Evolutionary conservation across 2,797 vertebrate genomes (phyloP).

Genomic region (Echeneis naucrates): DNA sequence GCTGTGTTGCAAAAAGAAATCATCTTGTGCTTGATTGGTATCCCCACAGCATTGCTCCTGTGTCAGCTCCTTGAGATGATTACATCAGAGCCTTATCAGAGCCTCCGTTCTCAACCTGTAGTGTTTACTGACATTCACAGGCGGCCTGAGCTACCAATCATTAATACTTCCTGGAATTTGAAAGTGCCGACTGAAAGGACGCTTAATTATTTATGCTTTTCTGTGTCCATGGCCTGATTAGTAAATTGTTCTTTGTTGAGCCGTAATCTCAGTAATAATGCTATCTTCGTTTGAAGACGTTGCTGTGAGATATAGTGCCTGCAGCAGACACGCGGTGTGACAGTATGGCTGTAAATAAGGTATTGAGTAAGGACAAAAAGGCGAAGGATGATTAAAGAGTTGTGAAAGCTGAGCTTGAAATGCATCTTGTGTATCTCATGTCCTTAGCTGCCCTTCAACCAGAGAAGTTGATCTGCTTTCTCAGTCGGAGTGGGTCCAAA

Average conservation of each 20-base stretch:
- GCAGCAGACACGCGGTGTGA: constrained; percentile 41
- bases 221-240: constrained; percentile 57
- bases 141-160: constrained; percentile 42
- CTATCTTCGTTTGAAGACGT: constrained; percentile 22
- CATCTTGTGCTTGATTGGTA: constrained; percentile 41
- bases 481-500: constrained; percentile 34
- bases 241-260: constrained; percentile 62
- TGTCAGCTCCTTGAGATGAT: constrained; percentile 69
- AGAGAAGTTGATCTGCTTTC: constrained; percentile 29
- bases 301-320: constrained; percentile 30
- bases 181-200: constrained; percentile 59
- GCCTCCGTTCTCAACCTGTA: constrained; percentile 56
- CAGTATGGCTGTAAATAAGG: constrained; percentile 35
- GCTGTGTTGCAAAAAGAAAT: constrained; percentile 27
- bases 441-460: constrained; percentile 43
- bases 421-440: constrained; percentile 6
- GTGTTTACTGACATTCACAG: constrained; percentile 74
- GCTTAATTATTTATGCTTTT: constrained; percentile 73
- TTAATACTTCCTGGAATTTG: constrained; percentile 69
- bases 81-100: constrained; percentile 69
- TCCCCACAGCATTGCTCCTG: constrained; percentile 50
- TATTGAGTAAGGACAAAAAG: constrained; percentile 5
- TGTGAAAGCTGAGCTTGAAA: constrained; percentile 35
- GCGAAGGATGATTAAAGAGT: constrained; percentile 6
- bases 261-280: constrained; percentile 38